These are phyloP conservation scores for Ciconia maguari DNA, from an alignment of 2,113 vertebrate species.

Conservation along the genomic window DNA sequence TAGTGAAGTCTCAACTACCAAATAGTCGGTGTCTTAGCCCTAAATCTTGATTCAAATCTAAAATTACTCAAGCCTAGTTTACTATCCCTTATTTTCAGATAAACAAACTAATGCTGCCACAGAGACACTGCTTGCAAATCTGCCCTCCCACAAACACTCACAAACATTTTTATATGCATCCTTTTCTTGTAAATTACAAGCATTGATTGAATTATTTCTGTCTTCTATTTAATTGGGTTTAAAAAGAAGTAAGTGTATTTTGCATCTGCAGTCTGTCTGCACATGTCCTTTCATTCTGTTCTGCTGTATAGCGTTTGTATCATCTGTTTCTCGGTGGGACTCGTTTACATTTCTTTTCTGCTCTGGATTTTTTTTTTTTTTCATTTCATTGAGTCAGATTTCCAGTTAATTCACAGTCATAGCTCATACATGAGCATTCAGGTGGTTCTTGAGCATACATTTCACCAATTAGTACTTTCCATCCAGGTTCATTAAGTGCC, in stretches of 20 bases:
- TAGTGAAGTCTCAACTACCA: not conserved
- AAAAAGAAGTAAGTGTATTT: not conserved
- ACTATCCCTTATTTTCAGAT: not conserved
- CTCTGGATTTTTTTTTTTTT: not conserved
- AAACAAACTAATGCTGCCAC: not conserved
- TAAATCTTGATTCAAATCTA: not conserved
- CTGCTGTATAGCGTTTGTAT: not conserved
- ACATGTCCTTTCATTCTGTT: not conserved
- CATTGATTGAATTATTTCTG: not conserved
- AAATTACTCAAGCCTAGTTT: not conserved
- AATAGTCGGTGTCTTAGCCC: not conserved
- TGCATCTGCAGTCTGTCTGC: not conserved
- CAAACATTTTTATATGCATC: not conserved
- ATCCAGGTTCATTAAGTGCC: not conserved
- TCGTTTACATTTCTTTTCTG: not conserved
- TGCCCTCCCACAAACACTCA: not conserved
- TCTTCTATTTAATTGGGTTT: not conserved
- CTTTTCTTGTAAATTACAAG: not conserved
- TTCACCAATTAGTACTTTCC: not conserved
- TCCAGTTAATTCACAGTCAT: not conserved
- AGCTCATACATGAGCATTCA: not conserved
- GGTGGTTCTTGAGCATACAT: not conserved
- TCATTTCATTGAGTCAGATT: not conserved
- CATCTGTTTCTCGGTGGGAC: not conserved
- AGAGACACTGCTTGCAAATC: not conserved